Conservation (phyloP, 2,797 vertebrate genomes). For the Phoxinus dragarum region DNA sequence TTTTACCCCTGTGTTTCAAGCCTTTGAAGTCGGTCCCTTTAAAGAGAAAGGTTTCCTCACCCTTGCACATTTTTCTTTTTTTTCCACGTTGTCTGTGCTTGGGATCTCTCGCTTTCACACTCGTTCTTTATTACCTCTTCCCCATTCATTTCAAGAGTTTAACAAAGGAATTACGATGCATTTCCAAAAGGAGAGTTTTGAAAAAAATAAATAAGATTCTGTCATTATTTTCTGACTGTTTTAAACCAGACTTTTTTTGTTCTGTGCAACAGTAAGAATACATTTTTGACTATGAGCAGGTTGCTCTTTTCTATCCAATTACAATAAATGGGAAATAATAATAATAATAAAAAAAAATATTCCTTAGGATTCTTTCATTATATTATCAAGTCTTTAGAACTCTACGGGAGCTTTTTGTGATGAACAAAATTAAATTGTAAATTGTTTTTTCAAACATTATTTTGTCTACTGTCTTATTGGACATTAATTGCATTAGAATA, state of each 20-base stretch:
- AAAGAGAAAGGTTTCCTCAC: constrained; percentile 27
- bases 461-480: too few species aligned
- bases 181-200: neutral
- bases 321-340: neutral
- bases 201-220: neutral
- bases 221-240: neutral
- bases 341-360: neutral
- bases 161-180: neutral
- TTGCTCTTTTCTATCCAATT: neutral
- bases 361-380: neutral
- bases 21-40: constrained; percentile 27
- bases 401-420: neutral
- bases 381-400: neutral
- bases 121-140: constrained; percentile 9
- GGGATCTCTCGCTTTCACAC: constrained; percentile 3
- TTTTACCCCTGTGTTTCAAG: constrained; percentile 10
- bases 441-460: too few species aligned
- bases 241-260: neutral
- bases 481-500: too few species aligned
- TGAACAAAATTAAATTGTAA: neutral
- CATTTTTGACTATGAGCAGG: neutral
- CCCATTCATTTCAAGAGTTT: neutral
- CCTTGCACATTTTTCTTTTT: constrained; percentile 35
- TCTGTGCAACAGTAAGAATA: neutral
- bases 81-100: neutral